Evolutionary conservation across 2,113 vertebrate species (phyloP), one percentile per base, ranked within the genome.

Genomic region (Erinaceus europaeus): DNA sequence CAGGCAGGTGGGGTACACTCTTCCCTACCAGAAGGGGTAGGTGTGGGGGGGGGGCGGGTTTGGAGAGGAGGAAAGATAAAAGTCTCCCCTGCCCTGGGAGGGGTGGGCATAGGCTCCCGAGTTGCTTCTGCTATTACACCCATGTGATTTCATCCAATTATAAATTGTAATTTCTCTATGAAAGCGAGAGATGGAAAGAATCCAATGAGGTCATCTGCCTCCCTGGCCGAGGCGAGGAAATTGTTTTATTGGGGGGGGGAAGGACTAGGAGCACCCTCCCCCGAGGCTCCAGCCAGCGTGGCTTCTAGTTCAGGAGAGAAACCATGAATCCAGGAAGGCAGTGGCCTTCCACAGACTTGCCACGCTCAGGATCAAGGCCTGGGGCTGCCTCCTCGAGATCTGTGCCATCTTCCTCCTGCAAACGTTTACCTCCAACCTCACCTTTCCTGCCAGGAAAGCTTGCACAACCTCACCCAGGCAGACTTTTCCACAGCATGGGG

Each of bases 131-230:
- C 80, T 44, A 20, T 89, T 74, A 84, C 69, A 78, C 87, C n/a
- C 59, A 2, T 0, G 61, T 59, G 91, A 90, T 94, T 93, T 85
- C 91, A 89, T 91, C 94, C 85, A 79, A 92, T 94, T 92, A 92
- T 87, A 92, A 93, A 93, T 74, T 57, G 75, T 92, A 79, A 94
- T 94, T 95, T 93, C 93, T 93, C 78, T 85, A 64, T 90, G 93
- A 93, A 93, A 92, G 86, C 4, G 15, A 90, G 90, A 89, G 88
- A 72, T 83, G 93, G 79, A 83, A 76, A 83, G 76, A 76, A 36
- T 74, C 95, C 91, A 91, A 1, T 75, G 94, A 91, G 94, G 94
- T 95, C 94, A 91, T 90, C 92, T 38, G 85, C 85, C 85, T 92
- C 86, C 61, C 88, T 68, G 88, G 72, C 64, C 9, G 0, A 71